Base-by-base conservation (phyloP, 2,888 invertebrate species). In the Tuberolachnus salignus region DNA sequence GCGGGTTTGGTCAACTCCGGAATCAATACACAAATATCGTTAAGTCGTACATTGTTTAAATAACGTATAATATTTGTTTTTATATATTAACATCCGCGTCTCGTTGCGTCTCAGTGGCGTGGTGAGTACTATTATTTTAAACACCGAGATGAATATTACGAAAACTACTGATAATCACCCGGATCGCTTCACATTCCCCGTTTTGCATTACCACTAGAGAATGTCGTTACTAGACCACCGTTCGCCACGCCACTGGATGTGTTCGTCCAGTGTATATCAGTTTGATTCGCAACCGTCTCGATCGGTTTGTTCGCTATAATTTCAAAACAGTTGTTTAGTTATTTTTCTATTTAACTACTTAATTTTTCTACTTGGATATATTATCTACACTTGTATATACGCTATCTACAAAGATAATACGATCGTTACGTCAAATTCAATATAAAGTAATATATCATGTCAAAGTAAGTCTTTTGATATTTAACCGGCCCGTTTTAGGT, bases 1-100 rank as follows among this genome's bases (percentile, higher is more conserved):
- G n/a, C 51, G 72, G 21, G 53, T 64, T 74, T 74, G 53, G 73
- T 53, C 63, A 64, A 51, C 44, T n/a, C n/a, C 51, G 42, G 44
- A 64, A 53, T 53, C 64, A 53, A 53, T 34, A 34, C n/a, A 46
- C 44, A 46, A 46, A 59, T 44, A 55, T 55, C n/a, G 19, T 10
- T 46, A 4, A 13, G 46, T 46, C 10, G 1, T 13, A 46, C 10
- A 46, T 46, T 10, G 46, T 46, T 34, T 13, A 46, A 13, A 46
- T 13, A 46, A 10, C 46, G 10, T 46, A 46, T 46, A 13, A 11
- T 10, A 11, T 10, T 46, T 46, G 10, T 46, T 8, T 46, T 34
- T 2, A 46, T 10, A 3, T 46, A 46, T 34, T 8, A 46, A 46
- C 46, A n/a, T n/a, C n/a, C n/a, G n/a, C n/a, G n/a, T n/a, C n/a